Evolutionary conservation across 2,888 invertebrate genomes (phyloP).

Genomic region (Fissipunctia ypsillon): DNA sequence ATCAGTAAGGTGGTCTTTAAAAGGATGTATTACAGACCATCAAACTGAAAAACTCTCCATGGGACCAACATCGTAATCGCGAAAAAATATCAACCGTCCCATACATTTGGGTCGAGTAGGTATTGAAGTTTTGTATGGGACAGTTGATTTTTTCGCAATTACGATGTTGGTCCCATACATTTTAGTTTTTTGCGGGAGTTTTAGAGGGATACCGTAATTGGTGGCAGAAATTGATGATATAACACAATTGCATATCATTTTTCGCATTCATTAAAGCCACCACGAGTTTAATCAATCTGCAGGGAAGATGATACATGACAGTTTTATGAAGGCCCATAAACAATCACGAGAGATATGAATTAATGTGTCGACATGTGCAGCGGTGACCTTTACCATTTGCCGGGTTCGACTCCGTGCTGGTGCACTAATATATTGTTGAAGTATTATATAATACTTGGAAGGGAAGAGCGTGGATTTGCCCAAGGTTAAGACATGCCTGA

Average conservation of each 20-base stretch:
- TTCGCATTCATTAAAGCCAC: constrained; percentile 14
- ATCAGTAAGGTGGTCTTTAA: no score
- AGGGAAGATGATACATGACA: constrained; percentile 6
- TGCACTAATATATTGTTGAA: constrained; percentile 43
- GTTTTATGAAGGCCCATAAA: constrained; percentile 7
- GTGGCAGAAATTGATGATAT: background rate
- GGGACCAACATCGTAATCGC: no score
- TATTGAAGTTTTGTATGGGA: no score
- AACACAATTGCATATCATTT: constrained; percentile 29
- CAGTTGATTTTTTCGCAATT: no score
- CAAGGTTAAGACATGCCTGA: background rate
- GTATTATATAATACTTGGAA: constrained; percentile 20
- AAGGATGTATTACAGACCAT: no score
- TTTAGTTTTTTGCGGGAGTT: background rate
- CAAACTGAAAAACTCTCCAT: no score
- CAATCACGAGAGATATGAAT: constrained; percentile 18
- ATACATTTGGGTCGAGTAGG: no score
- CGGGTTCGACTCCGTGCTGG: constrained; percentile 32
- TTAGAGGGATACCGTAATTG: background rate
- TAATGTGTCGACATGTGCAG: constrained; percentile 47
- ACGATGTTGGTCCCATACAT: no score
- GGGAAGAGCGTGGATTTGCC: background rate
- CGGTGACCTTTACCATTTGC: constrained; percentile 32
- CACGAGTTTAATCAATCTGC: constrained; percentile 23
- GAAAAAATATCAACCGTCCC: no score